These are phyloP conservation scores for Nephrocerus scutellatus DNA, from an alignment of 2,888 invertebrate species.

Conservation along the genomic window DNA sequence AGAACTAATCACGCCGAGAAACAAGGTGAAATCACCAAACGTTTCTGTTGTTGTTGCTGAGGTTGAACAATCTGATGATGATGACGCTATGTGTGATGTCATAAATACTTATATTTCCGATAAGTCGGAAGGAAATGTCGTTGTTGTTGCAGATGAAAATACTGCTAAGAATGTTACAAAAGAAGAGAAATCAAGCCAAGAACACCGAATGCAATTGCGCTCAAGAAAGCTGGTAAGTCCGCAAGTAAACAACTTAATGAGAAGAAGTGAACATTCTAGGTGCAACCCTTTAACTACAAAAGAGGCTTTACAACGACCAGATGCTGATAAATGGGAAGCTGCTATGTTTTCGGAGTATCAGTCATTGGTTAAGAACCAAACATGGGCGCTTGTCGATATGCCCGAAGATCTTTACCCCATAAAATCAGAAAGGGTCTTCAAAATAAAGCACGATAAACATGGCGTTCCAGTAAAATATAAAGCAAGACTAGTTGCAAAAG, in stretches of 20 bases:
- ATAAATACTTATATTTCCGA: no score
- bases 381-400: constrained; percentile 19
- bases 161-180: background rate
- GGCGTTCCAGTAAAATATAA: background rate
- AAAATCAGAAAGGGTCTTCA: constrained; percentile 10
- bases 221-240: no score
- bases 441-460: constrained; percentile 5
- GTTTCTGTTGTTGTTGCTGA: no score
- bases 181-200: background rate
- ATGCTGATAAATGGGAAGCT: constrained; percentile 10
- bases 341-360: constrained; percentile 25
- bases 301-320: constrained; percentile 3
- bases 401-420: constrained; percentile 5
- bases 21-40: no score
- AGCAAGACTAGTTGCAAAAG: constrained; percentile 9
- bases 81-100: no score
- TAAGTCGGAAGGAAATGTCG: background rate
- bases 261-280: background rate
- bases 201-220: background rate
- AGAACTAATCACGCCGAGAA: no score
- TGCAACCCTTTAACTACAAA: constrained; percentile 1
- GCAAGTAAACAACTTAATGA: constrained; percentile 3
- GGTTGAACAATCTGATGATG: no score
- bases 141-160: background rate
- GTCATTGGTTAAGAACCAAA: constrained; percentile 21